A percentile compares a stretch with the other conserved stretches of the same genome.
Conservation (phyloP, 2,113 vertebrate species). For the Alectura lathami region DNA sequence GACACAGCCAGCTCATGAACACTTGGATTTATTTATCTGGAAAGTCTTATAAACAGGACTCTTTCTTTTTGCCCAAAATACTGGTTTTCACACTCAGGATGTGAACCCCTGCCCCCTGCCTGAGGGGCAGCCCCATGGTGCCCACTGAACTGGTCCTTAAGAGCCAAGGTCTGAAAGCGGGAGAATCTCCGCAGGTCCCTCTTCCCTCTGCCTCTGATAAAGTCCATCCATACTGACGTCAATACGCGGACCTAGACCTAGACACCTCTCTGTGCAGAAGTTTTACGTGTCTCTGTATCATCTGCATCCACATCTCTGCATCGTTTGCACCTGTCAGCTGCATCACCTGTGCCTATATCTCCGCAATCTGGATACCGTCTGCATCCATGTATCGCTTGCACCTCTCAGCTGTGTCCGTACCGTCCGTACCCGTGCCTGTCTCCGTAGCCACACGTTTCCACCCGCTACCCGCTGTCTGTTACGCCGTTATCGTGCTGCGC, state of each 20-base stretch:
- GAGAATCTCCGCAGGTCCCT: background rate
- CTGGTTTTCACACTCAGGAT: background rate
- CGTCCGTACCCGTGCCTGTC: background rate
- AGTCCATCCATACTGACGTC: background rate
- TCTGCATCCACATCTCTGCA: too few relatives aligned
- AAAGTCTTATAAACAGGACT: accelerated
- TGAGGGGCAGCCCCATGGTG: background rate
- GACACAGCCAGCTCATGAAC: background rate
- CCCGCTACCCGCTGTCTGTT: too few relatives aligned
- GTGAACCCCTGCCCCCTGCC: background rate
- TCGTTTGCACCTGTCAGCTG: background rate
- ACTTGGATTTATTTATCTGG: background rate
- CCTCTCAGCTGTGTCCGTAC: too few relatives aligned
- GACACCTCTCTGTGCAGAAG: background rate
- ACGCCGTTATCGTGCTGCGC: too few relatives aligned
- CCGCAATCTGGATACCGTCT: background rate
- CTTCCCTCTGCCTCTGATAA: background rate
- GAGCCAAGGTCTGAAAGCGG: background rate
- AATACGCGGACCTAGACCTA: too few relatives aligned
- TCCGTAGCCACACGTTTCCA: background rate
- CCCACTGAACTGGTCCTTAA: background rate
- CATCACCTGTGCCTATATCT: background rate
- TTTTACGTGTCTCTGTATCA: background rate
- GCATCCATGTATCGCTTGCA: background rate
- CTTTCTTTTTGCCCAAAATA: accelerated